Evolutionary conservation across 2,113 vertebrate genomes (phyloP), one percentile per base, ranked within the genome.

Genomic region (Setophaga coronata): DNA sequence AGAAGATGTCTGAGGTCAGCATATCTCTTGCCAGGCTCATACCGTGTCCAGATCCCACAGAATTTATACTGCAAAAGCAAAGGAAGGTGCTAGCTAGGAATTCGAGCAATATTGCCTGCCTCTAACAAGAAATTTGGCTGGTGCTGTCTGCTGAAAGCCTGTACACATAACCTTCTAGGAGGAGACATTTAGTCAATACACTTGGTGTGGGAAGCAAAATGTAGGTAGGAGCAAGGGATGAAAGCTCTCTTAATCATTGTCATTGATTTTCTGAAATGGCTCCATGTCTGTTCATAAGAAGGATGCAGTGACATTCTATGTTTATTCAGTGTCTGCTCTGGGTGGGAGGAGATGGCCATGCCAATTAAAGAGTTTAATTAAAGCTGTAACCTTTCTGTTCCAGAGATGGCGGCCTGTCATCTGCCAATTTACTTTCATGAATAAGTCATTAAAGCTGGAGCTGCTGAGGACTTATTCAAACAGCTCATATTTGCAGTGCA

Each of bases 321-420:
- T 95, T 95, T 94, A 88, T 83, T 83, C 80, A 56, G 38, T 80
- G 78, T 73, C 58, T 54, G 62, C 26, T 90, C 69, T 70, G 43
- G 33, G 58, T 78, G 67, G 70, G 54, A 94, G 82, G 43, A 66
- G 38, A 54, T 81, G 82, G 56, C 82, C 51, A 6, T 81, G 87
- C 64, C 90, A 90, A 92, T 94, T 97, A 95, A 83, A n/a, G 95
- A 83, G 85, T 93, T 95, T 92, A 93, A 95, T 95, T 93, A 96
- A 96, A 83, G 85, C 79, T 78, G 66, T 56, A 93, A 83, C 95
- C 85, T 93, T 92, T 93, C 82, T 88, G 47, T 94, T 88, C 50
- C 79, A 51, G 71, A 86, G 47, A 71, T 82, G 90, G 50, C 9
- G 9, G 38, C 66, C 64, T 93, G 67, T 96, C 85, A 77, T 86